phyloP scores from a whole-genome alignment of 2,888 invertebrate species.

The Ophioninae sp. region DNA sequence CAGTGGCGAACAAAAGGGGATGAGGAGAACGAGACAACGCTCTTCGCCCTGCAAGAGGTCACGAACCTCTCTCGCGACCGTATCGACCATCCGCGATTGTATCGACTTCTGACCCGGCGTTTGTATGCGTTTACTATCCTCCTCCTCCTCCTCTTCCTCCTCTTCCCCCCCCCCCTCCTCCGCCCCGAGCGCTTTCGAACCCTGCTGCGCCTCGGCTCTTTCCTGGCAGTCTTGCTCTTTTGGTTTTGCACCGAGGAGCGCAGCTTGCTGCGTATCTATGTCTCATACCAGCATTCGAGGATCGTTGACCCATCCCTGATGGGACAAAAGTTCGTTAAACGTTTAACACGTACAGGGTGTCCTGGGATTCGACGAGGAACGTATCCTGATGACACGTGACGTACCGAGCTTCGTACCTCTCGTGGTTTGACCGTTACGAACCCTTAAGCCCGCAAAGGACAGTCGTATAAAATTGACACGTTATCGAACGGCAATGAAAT shows the following conservation, averaged over 20 bases:
- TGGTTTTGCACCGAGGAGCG: neutral
- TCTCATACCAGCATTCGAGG: conserved; percentile 15
- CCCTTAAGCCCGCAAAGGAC: too few relatives aligned
- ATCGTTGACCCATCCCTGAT: conserved; percentile 31
- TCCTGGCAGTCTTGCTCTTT: neutral
- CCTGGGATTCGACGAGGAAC: neutral
- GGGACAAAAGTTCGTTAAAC: conserved; percentile 17
- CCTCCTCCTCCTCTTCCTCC: neutral
- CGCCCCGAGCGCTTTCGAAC: too few relatives aligned
- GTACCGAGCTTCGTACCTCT: neutral
- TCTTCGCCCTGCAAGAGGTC: conserved; percentile 28
- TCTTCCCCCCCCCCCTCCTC: neutral
- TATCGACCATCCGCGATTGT: conserved; percentile 54
- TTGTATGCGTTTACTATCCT: conserved; percentile 17
- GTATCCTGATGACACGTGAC: neutral
- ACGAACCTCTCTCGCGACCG: conserved; percentile 43
- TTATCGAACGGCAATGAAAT: too few relatives aligned
- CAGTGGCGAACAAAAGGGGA: neutral
- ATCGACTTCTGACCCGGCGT: conserved; percentile 45
- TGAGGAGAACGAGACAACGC: conserved; percentile 8
- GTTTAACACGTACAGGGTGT: neutral
- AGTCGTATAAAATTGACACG: too few relatives aligned
- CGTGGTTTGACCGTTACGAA: too few relatives aligned
- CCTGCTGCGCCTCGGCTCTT: neutral
- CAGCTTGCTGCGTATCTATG: neutral